Percentiles rank a stretch among this genome's conserved stretches.
Conservation (phyloP, 2,113 vertebrate genomes). For the Sinosuthora webbiana region DNA sequence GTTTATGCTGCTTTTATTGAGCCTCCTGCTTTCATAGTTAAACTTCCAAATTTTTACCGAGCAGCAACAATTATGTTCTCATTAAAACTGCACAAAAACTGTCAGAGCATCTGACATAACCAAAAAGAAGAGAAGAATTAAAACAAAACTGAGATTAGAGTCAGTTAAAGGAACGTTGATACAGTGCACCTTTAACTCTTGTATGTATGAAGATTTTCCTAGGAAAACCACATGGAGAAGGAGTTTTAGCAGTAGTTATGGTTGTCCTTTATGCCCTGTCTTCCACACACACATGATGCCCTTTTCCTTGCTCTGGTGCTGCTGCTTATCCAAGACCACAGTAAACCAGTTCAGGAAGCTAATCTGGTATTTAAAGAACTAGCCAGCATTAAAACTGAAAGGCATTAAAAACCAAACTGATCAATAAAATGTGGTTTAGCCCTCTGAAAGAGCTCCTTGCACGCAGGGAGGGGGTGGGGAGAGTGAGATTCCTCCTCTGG, state of each 20-base stretch:
- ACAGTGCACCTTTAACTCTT: not conserved
- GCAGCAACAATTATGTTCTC: not conserved
- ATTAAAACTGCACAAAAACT: not conserved
- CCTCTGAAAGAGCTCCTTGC: not conserved
- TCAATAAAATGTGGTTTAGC: not conserved
- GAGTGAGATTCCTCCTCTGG: not conserved
- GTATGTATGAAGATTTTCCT: not conserved
- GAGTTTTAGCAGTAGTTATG: not conserved
- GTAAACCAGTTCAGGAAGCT: not conserved
- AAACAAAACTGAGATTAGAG: not conserved
- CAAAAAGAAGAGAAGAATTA: not conserved
- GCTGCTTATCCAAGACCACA: not conserved
- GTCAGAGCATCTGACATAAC: not conserved
- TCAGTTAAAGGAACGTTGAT: not conserved
- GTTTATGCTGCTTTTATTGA: not conserved
- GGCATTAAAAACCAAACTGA: not conserved
- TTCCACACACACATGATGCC: rapidly evolving
- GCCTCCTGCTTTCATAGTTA: not conserved
- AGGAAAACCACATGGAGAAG: not conserved
- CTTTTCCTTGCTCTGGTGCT: not conserved
- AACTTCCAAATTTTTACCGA: not conserved
- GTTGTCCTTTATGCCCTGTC: not conserved
- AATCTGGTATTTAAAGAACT: not conserved
- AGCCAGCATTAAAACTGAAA: not conserved
- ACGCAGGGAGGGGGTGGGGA: not conserved